A percentile compares a stretch with the other conserved stretches of the same genome.
These are phyloP conservation scores for Eurypyga helias DNA, from an alignment of 2,113 vertebrate genomes.

Conservation along the genomic window DNA sequence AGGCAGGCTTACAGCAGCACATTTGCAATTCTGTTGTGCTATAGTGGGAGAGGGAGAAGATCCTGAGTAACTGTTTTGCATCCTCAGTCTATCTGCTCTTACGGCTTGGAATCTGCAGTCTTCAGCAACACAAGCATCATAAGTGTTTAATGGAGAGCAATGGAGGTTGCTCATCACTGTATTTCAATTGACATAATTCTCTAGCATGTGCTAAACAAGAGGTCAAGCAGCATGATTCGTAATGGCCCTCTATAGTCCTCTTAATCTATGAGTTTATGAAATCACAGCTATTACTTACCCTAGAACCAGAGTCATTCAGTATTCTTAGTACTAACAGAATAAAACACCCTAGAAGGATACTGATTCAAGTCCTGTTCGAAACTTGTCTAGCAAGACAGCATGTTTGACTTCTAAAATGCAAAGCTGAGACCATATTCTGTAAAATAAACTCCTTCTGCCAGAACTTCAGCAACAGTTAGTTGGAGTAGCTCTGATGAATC, in stretches of 20 bases:
- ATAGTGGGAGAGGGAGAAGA: not conserved
- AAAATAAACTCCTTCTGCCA: not conserved
- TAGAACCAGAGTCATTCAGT: rapidly evolving
- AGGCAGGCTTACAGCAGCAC: not conserved
- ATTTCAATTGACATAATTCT: not conserved
- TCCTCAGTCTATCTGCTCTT: not conserved
- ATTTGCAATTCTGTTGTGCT: not conserved
- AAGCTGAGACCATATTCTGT: not conserved
- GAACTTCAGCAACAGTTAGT: not conserved
- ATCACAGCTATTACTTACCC: not conserved
- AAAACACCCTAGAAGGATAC: not conserved
- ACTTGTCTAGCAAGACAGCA: not conserved
- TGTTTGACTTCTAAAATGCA: not conserved
- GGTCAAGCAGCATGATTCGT: not conserved
- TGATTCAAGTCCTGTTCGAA: not conserved
- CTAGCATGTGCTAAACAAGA: not conserved
- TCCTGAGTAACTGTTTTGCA: not conserved
- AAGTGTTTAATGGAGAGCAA: not conserved
- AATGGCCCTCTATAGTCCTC: not conserved
- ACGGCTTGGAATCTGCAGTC: not conserved
- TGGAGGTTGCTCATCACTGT: not conserved
- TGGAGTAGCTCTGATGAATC: not conserved
- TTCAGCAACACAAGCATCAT: not conserved
- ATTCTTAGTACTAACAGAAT: not conserved
- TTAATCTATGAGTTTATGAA: not conserved